Evolutionary conservation across 2,797 vertebrate species (phyloP), one percentile per base, ranked within the genome.

Genomic region (Chrysocyon brachyurus): DNA sequence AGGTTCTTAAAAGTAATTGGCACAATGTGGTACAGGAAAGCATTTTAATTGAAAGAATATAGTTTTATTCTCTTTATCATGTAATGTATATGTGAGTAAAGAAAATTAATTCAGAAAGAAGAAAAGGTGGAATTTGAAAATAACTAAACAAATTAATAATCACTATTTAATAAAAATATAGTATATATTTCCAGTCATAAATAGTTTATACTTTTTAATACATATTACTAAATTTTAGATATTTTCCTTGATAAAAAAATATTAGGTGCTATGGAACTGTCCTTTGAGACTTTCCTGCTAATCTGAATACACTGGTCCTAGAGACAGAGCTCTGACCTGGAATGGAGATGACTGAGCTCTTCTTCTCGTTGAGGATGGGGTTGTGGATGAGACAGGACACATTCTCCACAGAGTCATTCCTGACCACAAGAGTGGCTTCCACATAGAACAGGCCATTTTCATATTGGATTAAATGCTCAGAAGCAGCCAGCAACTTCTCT

Each of bases 371-470:
- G 16, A 97, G 96, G 40, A 52, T 2, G 0, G n/a, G 87, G 40
- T 40, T 96, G 87, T 91, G 63, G 94, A 97, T 49, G 52, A 85
- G 31, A 86, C 98, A 97, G 61, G 97, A 96, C 68, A 96, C 49
- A 0, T 49, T 86, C 52, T 91, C 95, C 7, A 0, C 0, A 22
- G 77, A 79, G 36, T 49, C 52, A 5, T 79, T 63, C 26, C 49
- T 82, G 56, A 97, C 16, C 52, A 83, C 19, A 5, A 96, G 96
- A 0, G 33, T 97, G 91, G 57, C 68, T 84, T 97, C 97, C 95
- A 97, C 94, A 3, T 79, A 73, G 83, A 97, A 97, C 6, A 95
- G 75, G 36, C 96, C 90, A 1, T 92, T 92, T 21, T 68, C 75
- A 12, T 79, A 72, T 11, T 24, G 95, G 82, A 97, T 2, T 15